Base-by-base conservation (phyloP, 92 coral and sea anemone species). In the Actinostola sp. region DNA sequence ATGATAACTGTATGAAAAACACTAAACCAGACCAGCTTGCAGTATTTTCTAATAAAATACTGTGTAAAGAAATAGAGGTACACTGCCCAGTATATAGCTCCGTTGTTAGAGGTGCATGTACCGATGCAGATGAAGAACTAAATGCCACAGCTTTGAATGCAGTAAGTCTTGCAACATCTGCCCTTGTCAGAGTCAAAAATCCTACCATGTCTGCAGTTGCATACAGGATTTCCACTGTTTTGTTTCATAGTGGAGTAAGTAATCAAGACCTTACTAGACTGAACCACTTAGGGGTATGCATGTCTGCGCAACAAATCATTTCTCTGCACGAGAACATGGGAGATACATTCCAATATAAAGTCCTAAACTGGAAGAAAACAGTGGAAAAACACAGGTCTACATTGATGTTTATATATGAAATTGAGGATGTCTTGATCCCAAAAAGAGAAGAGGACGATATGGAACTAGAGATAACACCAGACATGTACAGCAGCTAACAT, bases 11-110 rank as follows among this genome's bases (percentile, higher is more conserved):
- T n/a, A n/a, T n/a, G n/a, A n/a, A n/a, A n/a, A n/a, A n/a, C n/a
- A n/a, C n/a, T n/a, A n/a, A 45, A 21, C 60, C 59, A 4, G 75
- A 68, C 43, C 61, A 68, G 43, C 75, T 68, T 52, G 59, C 31
- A n/a, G 43, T 55, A 2, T 68, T 45, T 27, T 48, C 63, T 7
- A 68, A 68, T 52, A 50, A 33, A 68, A 52, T 68, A 8, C 61
- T 68, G 28, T 23, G n/a, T 17, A 25, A 68, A n/a, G 46, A 68
- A 19, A 68, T 62, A 19, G 31, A 24, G 5, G 8, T 17, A 2
- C 32, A 39, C 30, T 46, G 26, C 32, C 84, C 44, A 21, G 42
- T 38, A 52, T 78, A 30, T 65, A 78, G 68, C 49, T 54, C 84
- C 38, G 68, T 73, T 35, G 51, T 78, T 28, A 59, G 24, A 42